A percentile compares a stretch with the other conserved stretches of the same genome.
Evolutionary conservation across 2,113 vertebrate species (phyloP).

Genomic region (Hippotragus niger): DNA sequence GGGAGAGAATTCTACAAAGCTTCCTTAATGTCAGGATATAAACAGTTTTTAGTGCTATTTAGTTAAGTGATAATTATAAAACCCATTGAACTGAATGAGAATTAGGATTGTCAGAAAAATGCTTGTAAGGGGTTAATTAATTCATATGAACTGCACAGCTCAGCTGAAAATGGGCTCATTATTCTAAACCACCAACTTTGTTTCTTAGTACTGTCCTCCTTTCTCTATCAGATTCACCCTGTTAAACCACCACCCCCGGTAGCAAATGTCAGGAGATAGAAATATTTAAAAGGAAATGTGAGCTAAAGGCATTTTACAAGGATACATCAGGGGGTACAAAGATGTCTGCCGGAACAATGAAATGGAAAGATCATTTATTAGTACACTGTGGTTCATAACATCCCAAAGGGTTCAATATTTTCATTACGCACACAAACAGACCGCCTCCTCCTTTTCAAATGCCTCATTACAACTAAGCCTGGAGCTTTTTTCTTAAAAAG

Average conservation of each 20-base stretch:
- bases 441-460: conserved; percentile 48
- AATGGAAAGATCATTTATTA: conserved; percentile 63
- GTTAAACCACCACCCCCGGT: neutral
- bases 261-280: conserved; percentile 51
- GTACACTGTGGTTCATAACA: conserved; percentile 48
- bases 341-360: conserved; percentile 46
- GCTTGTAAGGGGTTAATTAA: conserved; percentile 71
- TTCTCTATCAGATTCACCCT: conserved; percentile 1
- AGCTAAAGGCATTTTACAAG: conserved; percentile 38
- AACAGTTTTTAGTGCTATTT: conserved; percentile 64
- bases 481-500: conserved; percentile 62
- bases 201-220: conserved; percentile 39
- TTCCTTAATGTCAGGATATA: conserved; percentile 56
- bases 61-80: conserved; percentile 69
- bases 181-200: conserved; percentile 51
- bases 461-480: conserved; percentile 65
- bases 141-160: conserved; percentile 57
- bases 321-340: conserved; percentile 34
- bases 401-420: conserved; percentile 62
- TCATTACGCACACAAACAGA: conserved; percentile 60
- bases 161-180: conserved; percentile 71
- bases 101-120: conserved; percentile 66
- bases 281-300: conserved; percentile 53
- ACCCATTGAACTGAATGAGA: conserved; percentile 65
- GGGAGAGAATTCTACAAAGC: conserved; percentile 45